Evolutionary conservation across 2,888 invertebrate genomes (phyloP), one percentile per base, ranked within the genome.

Genomic region (Bombylius major): DNA sequence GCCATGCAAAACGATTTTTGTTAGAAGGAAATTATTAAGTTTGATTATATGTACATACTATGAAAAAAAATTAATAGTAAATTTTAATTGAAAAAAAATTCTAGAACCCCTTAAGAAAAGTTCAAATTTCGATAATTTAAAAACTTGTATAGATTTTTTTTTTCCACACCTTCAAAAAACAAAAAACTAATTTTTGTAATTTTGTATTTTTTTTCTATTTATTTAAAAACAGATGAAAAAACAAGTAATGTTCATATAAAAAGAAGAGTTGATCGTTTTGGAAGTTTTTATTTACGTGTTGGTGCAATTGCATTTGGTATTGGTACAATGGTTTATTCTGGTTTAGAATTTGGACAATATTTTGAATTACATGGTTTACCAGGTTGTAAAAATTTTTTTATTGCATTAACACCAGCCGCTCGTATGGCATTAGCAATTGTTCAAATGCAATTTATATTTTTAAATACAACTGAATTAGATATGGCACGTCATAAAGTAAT

Each of bases 371-470:
- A 80, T 54, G 76, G 77, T 23, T 66, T 67, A 62, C 73, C 79
- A 4, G 74, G 76, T 33, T 88, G 88, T 65, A 78, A 80, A 46
- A 82, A 82, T 60, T 75, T 83, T 5, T 73, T 82, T 34, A 72
- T 79, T 1, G 90, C 87, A n/a, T 78, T 93, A 53, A 88, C 89
- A 14, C 92, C 94, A 0, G 83, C 86, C 0, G 79, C 88, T 31
- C 82, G 91, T 54, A 87, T 93, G 80, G 74, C 87, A 14, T 82
- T 95, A 65, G 91, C 91, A 56, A 84, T 94, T 59, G 82, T 87
- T 49, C 94, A 95, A 76, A 88, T 95, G 77, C 93, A 95, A 72
- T 94, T 95, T 72, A 90, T 95, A 65, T 95, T 95, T 70, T 80
- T 94, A 47, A 93, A 92, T 67, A 89, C 89, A 62, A 89, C 89